These are phyloP conservation scores for Dermatemys mawii DNA, from an alignment of 2,113 vertebrate genomes.

Conservation along the genomic window DNA sequence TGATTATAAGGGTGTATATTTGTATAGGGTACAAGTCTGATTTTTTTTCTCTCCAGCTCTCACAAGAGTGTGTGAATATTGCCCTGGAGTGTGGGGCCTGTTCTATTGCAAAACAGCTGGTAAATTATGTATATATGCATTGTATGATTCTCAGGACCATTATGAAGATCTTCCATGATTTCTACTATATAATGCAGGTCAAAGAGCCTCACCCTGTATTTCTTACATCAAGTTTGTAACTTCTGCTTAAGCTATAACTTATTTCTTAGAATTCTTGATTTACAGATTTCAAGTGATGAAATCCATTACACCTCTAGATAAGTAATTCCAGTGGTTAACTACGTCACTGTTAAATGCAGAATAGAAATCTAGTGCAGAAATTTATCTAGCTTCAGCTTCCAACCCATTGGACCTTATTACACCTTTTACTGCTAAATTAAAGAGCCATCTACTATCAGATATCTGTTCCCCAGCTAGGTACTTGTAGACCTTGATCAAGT, in stretches of 20 bases:
- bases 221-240: background rate
- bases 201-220: background rate
- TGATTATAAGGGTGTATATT: too few relatives aligned
- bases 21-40: background rate
- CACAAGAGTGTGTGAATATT: background rate
- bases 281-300: accelerated
- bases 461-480: background rate
- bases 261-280: background rate
- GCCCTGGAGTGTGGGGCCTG: background rate
- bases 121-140: accelerated
- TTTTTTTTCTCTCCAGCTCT: background rate
- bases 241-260: background rate
- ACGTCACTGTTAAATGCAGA: background rate
- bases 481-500: background rate
- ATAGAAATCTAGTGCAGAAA: too few relatives aligned
- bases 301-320: too few relatives aligned
- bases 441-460: background rate
- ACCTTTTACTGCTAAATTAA: background rate
- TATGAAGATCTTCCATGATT: background rate
- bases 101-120: background rate
- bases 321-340: background rate
- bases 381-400: background rate
- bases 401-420: background rate
- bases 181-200: background rate
- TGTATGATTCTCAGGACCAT: background rate